Conservation (phyloP, 2,113 vertebrate species). For the Alosa alosa region DNA sequence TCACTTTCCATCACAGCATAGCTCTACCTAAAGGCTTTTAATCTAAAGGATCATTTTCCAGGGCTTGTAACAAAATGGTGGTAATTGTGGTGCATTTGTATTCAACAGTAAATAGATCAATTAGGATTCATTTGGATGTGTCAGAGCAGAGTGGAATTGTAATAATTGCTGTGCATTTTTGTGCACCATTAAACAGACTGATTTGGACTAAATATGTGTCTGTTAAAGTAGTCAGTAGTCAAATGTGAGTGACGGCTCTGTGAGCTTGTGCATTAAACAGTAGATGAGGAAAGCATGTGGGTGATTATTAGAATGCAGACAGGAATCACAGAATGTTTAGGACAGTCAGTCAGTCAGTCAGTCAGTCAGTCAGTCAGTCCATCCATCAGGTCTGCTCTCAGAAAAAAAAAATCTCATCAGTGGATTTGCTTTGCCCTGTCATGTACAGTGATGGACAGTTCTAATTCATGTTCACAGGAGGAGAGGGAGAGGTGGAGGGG, state of each 20-base stretch:
- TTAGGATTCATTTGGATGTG: neutral
- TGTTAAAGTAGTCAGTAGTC: neutral
- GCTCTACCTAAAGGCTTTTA: neutral
- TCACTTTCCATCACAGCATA: neutral
- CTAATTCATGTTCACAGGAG: slow-evolving; percentile 59
- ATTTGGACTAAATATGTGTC: slow-evolving; percentile 5
- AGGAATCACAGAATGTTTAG: neutral
- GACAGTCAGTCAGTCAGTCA: neutral
- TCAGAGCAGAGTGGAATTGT: neutral
- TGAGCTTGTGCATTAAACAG: neutral
- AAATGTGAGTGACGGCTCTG: neutral
- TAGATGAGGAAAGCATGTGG: neutral
- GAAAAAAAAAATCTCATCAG: slow-evolving; percentile 29
- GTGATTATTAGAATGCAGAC: slow-evolving; percentile 5
- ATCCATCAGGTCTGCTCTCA: neutral
- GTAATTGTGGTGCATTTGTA: neutral
- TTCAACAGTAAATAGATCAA: neutral
- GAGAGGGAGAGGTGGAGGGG: slow-evolving; percentile 10
- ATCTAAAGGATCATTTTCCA: neutral
- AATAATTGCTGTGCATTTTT: neutral
- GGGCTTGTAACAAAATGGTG: neutral
- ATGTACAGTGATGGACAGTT: slow-evolving; percentile 61
- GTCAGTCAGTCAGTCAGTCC: neutral
- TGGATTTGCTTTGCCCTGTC: slow-evolving; percentile 40
- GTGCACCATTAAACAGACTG: slow-evolving; percentile 5